Percentiles rank a stretch among this genome's conserved stretches.
Conservation (phyloP, 2,888 invertebrate genomes). For the Ariolimax columbianus region DNA sequence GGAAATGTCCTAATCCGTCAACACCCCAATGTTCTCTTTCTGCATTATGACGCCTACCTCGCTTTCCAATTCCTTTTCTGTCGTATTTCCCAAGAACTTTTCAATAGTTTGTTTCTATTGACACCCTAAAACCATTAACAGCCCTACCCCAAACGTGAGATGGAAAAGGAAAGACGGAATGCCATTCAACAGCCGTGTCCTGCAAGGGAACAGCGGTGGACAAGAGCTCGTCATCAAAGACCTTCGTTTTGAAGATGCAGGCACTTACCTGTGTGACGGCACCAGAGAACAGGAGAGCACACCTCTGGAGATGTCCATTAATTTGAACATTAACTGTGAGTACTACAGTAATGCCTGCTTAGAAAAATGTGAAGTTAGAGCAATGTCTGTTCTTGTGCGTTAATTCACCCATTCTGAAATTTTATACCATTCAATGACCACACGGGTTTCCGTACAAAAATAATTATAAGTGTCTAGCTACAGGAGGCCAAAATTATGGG, state of each 20-base stretch:
- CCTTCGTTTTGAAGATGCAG: conserved; percentile 86
- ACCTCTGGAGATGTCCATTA: conserved; percentile 76
- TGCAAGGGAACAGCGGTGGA: conserved; percentile 88
- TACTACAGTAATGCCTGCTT: background rate
- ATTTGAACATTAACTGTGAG: conserved; percentile 78
- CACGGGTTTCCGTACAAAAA: too few relatives aligned
- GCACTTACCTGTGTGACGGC: conserved; percentile 90
- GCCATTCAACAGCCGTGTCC: conserved; percentile 78
- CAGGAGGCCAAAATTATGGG: too few relatives aligned
- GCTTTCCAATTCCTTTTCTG: background rate
- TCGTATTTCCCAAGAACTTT: too few relatives aligned
- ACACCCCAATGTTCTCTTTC: too few relatives aligned
- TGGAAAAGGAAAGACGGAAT: conserved; percentile 91
- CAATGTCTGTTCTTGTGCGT: too few relatives aligned
- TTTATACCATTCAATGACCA: too few relatives aligned
- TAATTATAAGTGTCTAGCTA: too few relatives aligned
- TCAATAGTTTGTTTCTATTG: too few relatives aligned
- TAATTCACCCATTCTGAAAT: too few relatives aligned
- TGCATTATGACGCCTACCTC: too few relatives aligned
- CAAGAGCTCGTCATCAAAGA: conserved; percentile 85
- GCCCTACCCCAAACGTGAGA: conserved; percentile 93
- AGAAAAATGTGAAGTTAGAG: too few relatives aligned
- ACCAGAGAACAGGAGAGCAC: conserved; percentile 66
- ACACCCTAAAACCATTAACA: conserved; percentile 76
- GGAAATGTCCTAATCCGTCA: too few relatives aligned